These are phyloP conservation scores for Colistium nudipinnis DNA, from an alignment of 2,113 vertebrate species.

Conservation along the genomic window DNA sequence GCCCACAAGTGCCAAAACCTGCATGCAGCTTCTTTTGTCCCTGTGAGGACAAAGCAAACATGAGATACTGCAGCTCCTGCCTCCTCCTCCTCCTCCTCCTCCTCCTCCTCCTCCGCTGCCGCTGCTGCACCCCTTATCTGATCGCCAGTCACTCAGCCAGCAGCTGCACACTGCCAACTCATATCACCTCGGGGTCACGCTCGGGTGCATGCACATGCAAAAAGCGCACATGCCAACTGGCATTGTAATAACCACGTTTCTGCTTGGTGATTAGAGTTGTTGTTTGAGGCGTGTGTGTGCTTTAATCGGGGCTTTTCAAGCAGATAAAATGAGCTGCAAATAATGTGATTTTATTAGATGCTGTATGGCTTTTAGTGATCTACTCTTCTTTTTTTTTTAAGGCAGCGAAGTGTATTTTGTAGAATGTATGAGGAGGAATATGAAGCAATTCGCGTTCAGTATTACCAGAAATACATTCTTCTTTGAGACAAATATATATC, in stretches of 20 bases:
- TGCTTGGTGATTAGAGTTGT: constrained; percentile 9
- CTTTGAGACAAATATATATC: background rate
- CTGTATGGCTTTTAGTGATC: background rate
- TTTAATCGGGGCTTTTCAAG: constrained; percentile 35
- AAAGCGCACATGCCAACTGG: constrained; percentile 30
- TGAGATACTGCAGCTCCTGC: constrained; percentile 51
- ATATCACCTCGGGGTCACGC: constrained; percentile 61
- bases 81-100: constrained; percentile 5
- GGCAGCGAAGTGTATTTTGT: no score
- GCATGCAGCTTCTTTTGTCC: constrained; percentile 61
- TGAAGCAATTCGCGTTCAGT: no score
- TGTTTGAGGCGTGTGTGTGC: background rate
- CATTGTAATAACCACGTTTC: constrained; percentile 33
- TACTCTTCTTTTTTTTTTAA: background rate
- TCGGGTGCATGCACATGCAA: constrained; percentile 53
- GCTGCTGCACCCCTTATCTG: constrained; percentile 74
- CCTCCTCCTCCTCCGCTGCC: constrained; percentile 41
- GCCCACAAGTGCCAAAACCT: constrained; percentile 33
- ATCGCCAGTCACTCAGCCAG: constrained; percentile 72
- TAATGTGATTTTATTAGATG: background rate
- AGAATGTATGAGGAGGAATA: no score
- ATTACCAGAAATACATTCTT: background rate
- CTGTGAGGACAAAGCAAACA: constrained; percentile 76
- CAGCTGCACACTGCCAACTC: constrained; percentile 70
- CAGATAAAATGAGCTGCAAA: constrained; percentile 21